Conservation (phyloP, 2,113 vertebrate species). For the Ciconia stormi region DNA sequence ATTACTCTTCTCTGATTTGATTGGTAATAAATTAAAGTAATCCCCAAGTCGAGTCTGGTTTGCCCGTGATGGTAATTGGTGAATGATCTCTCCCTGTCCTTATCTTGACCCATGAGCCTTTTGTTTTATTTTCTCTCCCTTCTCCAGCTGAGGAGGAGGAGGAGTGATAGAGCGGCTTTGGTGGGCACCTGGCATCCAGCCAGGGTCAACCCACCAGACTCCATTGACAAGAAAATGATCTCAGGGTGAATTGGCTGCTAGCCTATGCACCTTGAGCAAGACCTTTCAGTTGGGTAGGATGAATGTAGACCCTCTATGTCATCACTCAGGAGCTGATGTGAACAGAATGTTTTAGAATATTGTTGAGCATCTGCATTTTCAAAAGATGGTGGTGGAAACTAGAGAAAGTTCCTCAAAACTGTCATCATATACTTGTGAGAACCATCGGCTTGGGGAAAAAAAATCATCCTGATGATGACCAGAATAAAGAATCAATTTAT, state of each 20-base stretch:
- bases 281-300: not conserved
- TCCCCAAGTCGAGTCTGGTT: too few relatives aligned
- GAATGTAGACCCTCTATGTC: not conserved
- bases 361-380: not conserved
- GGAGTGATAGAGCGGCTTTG: not conserved
- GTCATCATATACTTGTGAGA: not conserved
- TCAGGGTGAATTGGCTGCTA: not conserved
- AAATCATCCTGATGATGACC: not conserved
- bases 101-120: too few relatives aligned
- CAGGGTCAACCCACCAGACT: not conserved
- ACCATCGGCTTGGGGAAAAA: not conserved
- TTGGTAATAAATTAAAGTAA: too few relatives aligned
- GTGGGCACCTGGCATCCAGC: not conserved
- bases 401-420: not conserved
- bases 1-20: too few relatives aligned
- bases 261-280: not conserved
- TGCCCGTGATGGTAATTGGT: too few relatives aligned
- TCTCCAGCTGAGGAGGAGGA: not conserved
- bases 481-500: not conserved
- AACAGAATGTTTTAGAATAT: not conserved
- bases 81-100: too few relatives aligned
- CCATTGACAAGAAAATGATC: not conserved
- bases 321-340: not conserved
- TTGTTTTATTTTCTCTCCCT: not conserved
- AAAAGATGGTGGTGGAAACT: not conserved